Percentiles rank a stretch among this genome's conserved stretches.
Evolutionary conservation across 1,140 invertebrate species (phyloP).

Genomic region (Prorops nasuta): DNA sequence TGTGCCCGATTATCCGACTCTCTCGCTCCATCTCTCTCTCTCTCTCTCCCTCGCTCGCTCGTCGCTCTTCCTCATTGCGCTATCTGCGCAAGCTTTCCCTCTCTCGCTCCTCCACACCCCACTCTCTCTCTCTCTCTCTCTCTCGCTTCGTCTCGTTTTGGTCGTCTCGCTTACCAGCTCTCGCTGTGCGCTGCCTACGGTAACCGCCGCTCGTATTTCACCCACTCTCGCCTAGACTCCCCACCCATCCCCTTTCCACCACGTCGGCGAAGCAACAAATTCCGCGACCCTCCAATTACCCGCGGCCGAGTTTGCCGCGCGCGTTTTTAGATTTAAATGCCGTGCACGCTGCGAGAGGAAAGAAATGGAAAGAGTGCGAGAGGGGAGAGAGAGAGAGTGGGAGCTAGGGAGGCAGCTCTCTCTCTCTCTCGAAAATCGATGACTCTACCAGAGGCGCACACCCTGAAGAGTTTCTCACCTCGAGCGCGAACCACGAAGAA

Average conservation of each 20-base stretch:
- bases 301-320: slow-evolving; percentile 33
- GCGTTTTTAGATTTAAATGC: slow-evolving; percentile 44
- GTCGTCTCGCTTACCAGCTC: slow-evolving; percentile 11
- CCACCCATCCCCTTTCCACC: slow-evolving; percentile 10
- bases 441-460: too few species aligned
- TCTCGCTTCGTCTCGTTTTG: slow-evolving; percentile 5
- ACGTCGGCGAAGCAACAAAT: slow-evolving; percentile 35
- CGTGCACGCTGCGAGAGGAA: slow-evolving; percentile 12
- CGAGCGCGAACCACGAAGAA: too few species aligned
- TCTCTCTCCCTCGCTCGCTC: slow-evolving; percentile 3
- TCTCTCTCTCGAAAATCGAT: not conserved
- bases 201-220: slow-evolving; percentile 41
- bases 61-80: not conserved
- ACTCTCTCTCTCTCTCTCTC: too few species aligned
- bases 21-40: slow-evolving; percentile 11
- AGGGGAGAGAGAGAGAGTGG: slow-evolving; percentile 2
- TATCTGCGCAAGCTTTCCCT: slow-evolving; percentile 7
- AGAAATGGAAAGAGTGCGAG: not conserved
- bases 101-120: slow-evolving; percentile 5
- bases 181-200: slow-evolving; percentile 10
- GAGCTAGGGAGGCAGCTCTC: not conserved
- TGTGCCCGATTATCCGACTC: slow-evolving; percentile 34
- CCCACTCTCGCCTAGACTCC: slow-evolving; percentile 20
- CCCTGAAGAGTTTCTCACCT: too few species aligned
- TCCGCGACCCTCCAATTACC: slow-evolving; percentile 48